Base-by-base conservation (phyloP, 2,797 vertebrate species). In the Remorina albescens region DNA sequence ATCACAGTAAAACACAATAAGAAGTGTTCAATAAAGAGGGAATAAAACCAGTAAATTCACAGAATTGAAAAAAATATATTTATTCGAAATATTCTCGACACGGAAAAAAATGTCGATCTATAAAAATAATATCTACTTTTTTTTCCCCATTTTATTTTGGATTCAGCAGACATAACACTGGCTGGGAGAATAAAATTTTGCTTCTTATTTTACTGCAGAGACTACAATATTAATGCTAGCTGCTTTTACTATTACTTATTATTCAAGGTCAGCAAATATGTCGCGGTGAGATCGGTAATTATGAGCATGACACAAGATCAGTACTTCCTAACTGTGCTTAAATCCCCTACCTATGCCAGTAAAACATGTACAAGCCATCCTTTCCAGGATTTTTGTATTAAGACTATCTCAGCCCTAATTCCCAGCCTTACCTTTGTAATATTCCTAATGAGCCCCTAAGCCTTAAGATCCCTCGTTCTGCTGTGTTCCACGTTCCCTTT, bases 371-470 rank as follows among this genome's bases (percentile, higher is more conserved):
- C 88, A 87, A 91, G 83, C 89, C 84, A 73, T 82, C 82, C 74
- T 90, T 91, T 88, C 84, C 89, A 85, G 80, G 89, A 81, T 90
- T 90, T 66, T 92, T 90, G 86, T 90, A 93, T 91, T 91, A 93
- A 89, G 84, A 83, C 84, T 80, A 89, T 82, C 84, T 93, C 88
- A 81, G 81, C 69, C 73, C 77, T 93, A 94, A 94, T 92, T 92
- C 92, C 91, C 86, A 91, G 89, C 66, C 88, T 92, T 85, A 93
- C 90, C 91, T 92, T 92, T 83, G 87, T 94, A 93, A 93, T 93
- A 88, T 91, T 92, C 81, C 84, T 94, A 94, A 94, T 94, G 93
- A 94, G 93, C 83, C 90, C 78, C 84, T 93, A 93, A 95, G 91
- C 92, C 88, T 81, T 63, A 57, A 86, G 91, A 95, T 94, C 90